A percentile compares a stretch with the other conserved stretches of the same genome.
phyloP scores from a whole-genome alignment of 2,888 invertebrate species.

The Temnothorax rugatulus region DNA sequence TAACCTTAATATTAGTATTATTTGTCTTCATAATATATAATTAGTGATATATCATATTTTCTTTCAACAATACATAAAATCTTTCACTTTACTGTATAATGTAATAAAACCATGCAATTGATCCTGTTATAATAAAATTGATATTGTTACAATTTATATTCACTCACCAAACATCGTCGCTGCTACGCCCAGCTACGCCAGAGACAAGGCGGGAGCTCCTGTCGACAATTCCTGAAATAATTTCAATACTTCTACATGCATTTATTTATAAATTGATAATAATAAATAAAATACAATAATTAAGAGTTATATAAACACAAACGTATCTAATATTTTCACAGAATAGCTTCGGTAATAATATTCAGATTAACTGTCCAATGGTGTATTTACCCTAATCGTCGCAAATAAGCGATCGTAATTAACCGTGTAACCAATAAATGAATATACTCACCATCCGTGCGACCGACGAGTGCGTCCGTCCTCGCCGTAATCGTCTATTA shows the following conservation, averaged over 20 bases:
- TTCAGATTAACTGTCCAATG: too few relatives aligned
- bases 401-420: conserved; percentile 20
- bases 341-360: background rate
- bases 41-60: background rate
- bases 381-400: background rate
- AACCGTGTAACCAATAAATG: background rate
- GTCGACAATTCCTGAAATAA: too few relatives aligned
- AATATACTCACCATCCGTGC: conserved; percentile 1
- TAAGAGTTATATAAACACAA: too few relatives aligned
- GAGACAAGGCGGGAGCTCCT: too few relatives aligned
- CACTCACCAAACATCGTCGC: background rate
- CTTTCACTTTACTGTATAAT: background rate
- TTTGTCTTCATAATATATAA: background rate
- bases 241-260: background rate
- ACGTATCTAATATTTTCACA: background rate
- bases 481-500: too few relatives aligned
- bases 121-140: background rate
- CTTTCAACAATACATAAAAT: background rate
- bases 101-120: background rate
- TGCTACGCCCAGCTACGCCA: background rate
- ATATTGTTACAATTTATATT: background rate
- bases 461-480: background rate
- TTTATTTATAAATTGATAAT: background rate
- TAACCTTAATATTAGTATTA: background rate
- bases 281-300: background rate